Evolutionary conservation across 2,888 invertebrate species (phyloP).

Genomic region (Lithophane socia): DNA sequence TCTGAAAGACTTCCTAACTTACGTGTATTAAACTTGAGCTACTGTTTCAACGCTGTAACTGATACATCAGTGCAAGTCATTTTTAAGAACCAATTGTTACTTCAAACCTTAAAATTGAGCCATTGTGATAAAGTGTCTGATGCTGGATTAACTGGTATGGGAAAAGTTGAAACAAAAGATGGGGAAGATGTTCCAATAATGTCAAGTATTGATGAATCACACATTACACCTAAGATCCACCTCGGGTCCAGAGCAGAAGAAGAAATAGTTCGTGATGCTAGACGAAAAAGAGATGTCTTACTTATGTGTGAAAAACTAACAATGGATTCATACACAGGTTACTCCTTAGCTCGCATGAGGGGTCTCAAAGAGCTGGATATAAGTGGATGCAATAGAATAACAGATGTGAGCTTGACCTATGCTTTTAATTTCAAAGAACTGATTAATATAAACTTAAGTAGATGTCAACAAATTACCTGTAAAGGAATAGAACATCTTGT

Average conservation of each 20-base stretch:
- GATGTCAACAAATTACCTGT: constrained; percentile 93
- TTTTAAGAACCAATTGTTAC: constrained; percentile 91
- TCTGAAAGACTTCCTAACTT: constrained; percentile 91
- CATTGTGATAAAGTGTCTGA: constrained; percentile 93
- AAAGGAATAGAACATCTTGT: constrained; percentile 92
- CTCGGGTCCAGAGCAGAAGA: constrained; percentile 92
- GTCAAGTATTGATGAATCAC: constrained; percentile 77
- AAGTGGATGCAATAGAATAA: constrained; percentile 92
- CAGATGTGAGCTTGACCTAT: constrained; percentile 93
- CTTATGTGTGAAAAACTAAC: constrained; percentile 90
- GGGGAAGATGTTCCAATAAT: constrained; percentile 79
- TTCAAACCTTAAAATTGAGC: constrained; percentile 91
- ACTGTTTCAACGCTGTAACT: constrained; percentile 93
- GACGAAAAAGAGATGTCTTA: constrained; percentile 91
- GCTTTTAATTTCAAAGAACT: constrained; percentile 93
- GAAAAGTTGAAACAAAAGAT: constrained; percentile 81
- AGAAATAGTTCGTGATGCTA: constrained; percentile 92
- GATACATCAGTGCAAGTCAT: constrained; percentile 92
- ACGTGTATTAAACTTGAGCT: constrained; percentile 91
- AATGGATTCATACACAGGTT: constrained; percentile 84
- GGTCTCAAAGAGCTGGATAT: constrained; percentile 91
- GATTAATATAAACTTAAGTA: constrained; percentile 91
- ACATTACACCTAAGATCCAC: constrained; percentile 85
- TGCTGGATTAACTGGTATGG: constrained; percentile 93
- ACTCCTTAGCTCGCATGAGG: constrained; percentile 89